Conservation (phyloP, 2,113 vertebrate genomes). For the Psammodynastes pulverulentus region DNA sequence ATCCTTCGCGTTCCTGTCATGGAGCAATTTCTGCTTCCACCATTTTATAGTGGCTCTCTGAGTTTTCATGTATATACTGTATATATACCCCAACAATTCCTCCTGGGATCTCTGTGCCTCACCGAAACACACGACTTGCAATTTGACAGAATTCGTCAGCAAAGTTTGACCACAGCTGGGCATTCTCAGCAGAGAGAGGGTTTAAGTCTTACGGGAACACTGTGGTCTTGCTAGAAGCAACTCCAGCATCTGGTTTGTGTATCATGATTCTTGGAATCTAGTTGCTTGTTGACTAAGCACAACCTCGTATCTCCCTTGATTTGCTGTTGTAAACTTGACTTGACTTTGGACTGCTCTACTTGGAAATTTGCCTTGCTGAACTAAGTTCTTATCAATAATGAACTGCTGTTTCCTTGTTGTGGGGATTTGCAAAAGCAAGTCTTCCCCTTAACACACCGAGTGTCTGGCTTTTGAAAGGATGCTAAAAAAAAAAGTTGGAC, state of each 20-base stretch:
- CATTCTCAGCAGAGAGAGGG: neutral
- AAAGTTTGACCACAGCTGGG: neutral
- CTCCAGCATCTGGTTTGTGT: neutral
- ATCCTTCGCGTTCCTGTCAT: neutral
- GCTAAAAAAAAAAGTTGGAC: neutral
- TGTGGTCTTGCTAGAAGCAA: neutral
- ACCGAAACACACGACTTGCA: neutral
- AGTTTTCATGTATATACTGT: neutral
- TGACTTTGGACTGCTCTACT: neutral
- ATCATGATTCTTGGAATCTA: neutral
- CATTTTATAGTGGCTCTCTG: neutral
- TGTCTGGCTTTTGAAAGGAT: neutral
- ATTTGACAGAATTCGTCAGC: neutral
- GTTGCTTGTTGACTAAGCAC: neutral
- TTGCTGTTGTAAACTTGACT: neutral
- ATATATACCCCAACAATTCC: neutral
- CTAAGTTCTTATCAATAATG: neutral
- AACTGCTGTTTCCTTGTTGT: neutral
- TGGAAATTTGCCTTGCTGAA: neutral
- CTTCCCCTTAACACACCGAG: neutral
- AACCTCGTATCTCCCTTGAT: neutral
- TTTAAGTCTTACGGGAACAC: neutral
- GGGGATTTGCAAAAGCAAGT: neutral
- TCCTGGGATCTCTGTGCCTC: neutral
- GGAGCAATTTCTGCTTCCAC: neutral